Conservation (phyloP, 2,113 vertebrate genomes). For the Cisticola juncidis region DNA sequence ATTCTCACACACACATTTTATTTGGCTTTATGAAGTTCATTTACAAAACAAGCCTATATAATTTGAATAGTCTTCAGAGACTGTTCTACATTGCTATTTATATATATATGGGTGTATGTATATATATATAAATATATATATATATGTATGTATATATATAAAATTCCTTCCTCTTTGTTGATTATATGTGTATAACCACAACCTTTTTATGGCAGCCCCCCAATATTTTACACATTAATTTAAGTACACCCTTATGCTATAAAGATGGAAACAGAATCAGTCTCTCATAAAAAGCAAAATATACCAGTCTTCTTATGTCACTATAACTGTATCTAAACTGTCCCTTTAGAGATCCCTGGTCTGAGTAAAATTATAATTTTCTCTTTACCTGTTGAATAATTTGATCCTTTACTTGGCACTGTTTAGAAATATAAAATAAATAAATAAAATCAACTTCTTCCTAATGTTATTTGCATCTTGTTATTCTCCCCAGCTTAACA, state of each 20-base stretch:
- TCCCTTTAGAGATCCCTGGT: background rate
- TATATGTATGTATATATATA: too few relatives aligned
- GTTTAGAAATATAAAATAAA: background rate
- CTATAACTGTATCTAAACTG: background rate
- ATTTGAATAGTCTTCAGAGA: background rate
- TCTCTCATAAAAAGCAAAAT: background rate
- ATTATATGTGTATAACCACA: background rate
- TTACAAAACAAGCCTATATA: background rate
- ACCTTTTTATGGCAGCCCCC: background rate
- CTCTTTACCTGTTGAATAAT: background rate
- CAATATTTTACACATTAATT: background rate
- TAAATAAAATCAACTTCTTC: background rate
- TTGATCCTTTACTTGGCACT: background rate
- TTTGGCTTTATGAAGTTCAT: background rate
- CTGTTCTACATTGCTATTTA: background rate
- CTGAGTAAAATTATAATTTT: background rate
- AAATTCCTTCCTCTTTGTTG: background rate
- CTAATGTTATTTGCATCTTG: background rate
- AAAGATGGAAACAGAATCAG: background rate
- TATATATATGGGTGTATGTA: fast-evolving
- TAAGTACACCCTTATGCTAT: background rate
- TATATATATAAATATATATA: too few relatives aligned
- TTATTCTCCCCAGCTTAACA: background rate
- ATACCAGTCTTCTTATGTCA: background rate
- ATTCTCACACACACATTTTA: background rate